Evolutionary conservation across 2,797 vertebrate species (phyloP).

Genomic region (Parauchenoglanis punctatus): DNA sequence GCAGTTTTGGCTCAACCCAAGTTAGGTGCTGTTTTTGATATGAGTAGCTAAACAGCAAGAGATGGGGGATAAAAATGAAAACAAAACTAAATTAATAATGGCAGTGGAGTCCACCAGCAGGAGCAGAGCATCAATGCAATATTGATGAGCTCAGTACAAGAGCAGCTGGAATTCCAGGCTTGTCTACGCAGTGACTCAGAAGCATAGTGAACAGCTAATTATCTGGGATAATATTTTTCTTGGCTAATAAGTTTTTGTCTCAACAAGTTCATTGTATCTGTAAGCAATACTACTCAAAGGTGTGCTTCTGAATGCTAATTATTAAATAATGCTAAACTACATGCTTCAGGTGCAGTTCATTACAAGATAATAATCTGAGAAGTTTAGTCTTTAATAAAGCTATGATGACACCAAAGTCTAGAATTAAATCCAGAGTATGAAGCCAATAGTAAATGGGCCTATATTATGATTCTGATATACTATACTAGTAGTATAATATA

Average conservation of each 20-base stretch:
- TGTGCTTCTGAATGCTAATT: neutral
- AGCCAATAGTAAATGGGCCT: neutral
- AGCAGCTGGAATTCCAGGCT: slow-evolving; percentile 62
- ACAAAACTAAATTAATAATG: slow-evolving; percentile 79
- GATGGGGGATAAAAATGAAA: slow-evolving; percentile 60
- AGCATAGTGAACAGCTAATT: slow-evolving; percentile 35
- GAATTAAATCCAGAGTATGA: too few relatives aligned
- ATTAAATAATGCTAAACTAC: neutral
- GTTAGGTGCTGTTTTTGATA: slow-evolving; percentile 26
- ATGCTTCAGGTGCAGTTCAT: neutral
- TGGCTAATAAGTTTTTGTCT: slow-evolving; percentile 8
- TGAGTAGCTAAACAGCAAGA: slow-evolving; percentile 38
- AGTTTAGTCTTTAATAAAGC: neutral
- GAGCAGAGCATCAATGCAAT: slow-evolving; percentile 68
- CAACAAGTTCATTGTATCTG: neutral
- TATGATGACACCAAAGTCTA: neutral
- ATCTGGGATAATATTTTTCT: slow-evolving; percentile 19
- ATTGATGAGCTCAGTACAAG: slow-evolving; percentile 74
- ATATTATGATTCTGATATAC: neutral
- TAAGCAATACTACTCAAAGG: neutral
- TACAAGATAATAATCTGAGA: neutral
- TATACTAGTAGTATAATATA: neutral
- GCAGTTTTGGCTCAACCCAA: slow-evolving; percentile 29
- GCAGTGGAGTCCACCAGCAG: slow-evolving; percentile 59
- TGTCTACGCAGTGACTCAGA: slow-evolving; percentile 32